Conservation (phyloP, 2,797 vertebrate species). For the Propithecus perrieri region DNA sequence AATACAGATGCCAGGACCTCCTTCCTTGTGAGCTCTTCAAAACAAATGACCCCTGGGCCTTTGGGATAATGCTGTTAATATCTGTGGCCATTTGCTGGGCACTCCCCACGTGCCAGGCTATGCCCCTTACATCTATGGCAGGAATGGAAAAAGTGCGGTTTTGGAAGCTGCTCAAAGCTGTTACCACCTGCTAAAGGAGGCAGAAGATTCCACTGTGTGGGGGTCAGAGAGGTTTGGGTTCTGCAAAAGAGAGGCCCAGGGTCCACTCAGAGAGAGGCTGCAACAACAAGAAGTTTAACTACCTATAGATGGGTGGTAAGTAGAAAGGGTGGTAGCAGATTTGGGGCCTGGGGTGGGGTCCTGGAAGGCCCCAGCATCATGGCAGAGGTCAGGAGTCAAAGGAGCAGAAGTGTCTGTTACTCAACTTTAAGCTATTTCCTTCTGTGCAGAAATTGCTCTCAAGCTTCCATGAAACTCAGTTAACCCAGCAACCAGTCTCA, state of each 20-base stretch:
- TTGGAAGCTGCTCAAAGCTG: background rate
- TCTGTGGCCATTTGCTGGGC: background rate
- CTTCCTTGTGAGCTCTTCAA: background rate
- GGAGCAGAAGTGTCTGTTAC: background rate
- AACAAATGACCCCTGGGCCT: background rate
- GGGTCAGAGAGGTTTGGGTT: background rate
- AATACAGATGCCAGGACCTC: background rate
- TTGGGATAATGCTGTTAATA: background rate
- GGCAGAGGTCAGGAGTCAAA: background rate
- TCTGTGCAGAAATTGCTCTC: background rate
- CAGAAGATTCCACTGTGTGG: background rate
- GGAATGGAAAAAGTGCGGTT: background rate
- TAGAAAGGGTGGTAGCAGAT: background rate
- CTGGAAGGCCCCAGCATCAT: background rate
- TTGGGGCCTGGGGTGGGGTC: background rate
- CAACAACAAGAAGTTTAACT: background rate
- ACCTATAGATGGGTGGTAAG: background rate
- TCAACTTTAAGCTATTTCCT: background rate
- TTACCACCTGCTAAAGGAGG: background rate
- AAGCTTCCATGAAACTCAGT: background rate
- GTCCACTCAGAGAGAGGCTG: background rate
- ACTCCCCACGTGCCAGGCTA: background rate
- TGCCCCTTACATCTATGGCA: background rate
- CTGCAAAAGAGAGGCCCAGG: background rate
- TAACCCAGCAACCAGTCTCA: background rate